These are phyloP conservation scores for sheep (Ovis aries) DNA, from an alignment of 2,113 vertebrate species.

Conservation along the genomic window DNA sequence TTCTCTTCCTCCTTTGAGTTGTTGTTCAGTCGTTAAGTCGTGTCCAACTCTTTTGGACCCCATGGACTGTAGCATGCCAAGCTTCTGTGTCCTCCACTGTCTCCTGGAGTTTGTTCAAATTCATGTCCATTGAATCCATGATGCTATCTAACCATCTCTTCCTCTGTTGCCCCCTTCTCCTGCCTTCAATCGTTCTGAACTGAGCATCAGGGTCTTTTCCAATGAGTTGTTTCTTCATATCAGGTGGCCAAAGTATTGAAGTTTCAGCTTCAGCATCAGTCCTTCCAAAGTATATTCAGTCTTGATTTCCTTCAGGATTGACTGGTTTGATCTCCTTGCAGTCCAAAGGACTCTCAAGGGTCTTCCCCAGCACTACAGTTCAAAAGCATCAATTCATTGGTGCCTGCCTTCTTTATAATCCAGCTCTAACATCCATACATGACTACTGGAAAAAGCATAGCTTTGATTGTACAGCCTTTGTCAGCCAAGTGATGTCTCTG, in stretches of 20 bases:
- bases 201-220: neutral
- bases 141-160: neutral
- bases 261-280: neutral
- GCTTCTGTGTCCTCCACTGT: neutral
- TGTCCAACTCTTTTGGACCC: neutral
- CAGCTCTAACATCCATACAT: neutral
- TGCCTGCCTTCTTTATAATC: neutral
- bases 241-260: neutral
- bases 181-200: neutral
- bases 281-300: neutral
- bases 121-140: neutral
- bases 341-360: neutral
- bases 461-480: neutral
- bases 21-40: neutral
- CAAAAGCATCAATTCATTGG: neutral
- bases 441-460: neutral
- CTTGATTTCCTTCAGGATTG: neutral
- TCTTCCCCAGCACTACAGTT: neutral
- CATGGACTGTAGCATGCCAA: neutral
- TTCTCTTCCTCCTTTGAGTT: neutral
- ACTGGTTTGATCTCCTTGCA: neutral
- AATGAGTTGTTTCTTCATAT: neutral
- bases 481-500: neutral
- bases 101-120: neutral
- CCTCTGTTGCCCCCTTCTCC: neutral